Conservation (phyloP, 1,140 invertebrate genomes). For the Ceratoteleas bidentatus region DNA sequence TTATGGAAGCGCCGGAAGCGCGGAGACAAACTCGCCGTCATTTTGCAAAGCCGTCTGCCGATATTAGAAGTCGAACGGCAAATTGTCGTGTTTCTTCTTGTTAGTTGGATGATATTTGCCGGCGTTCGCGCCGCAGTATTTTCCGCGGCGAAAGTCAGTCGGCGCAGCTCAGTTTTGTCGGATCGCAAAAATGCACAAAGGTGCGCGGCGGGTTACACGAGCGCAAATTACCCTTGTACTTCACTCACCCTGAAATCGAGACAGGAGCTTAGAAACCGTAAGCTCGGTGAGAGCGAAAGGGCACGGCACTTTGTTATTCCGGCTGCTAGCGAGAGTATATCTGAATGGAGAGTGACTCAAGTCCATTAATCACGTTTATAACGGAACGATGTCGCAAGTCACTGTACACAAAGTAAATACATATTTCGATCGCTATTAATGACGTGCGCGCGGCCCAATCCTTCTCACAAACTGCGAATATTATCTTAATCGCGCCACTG, state of each 20-base stretch:
- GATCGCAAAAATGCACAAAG: too few species aligned
- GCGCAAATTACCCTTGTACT: conserved; percentile 60
- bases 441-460: conserved; percentile 18
- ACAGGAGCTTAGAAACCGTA: conserved; percentile 68
- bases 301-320: conserved; percentile 77
- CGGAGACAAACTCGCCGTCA: conserved; percentile 3
- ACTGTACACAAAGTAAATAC: conserved; percentile 75
- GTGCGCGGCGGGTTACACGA: too few species aligned
- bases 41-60: conserved; percentile 12
- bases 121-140: too few species aligned
- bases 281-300: conserved; percentile 68
- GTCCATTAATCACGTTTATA: conserved; percentile 80
- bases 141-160: not conserved
- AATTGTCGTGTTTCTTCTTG: too few species aligned
- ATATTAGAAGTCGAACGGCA: not conserved
- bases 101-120: too few species aligned
- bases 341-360: conserved; percentile 76
- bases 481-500: conserved; percentile 20
- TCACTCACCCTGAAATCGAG: conserved; percentile 56
- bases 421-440: conserved; percentile 70
- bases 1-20: conserved; percentile 24
- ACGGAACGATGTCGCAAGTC: conserved; percentile 77
- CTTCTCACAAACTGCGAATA: conserved; percentile 9
- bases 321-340: conserved; percentile 72
- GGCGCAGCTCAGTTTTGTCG: too few species aligned